Percentiles rank a stretch among this genome's conserved stretches.
phyloP scores from a whole-genome alignment of 2,797 vertebrate genomes.

The Esox lucius region DNA sequence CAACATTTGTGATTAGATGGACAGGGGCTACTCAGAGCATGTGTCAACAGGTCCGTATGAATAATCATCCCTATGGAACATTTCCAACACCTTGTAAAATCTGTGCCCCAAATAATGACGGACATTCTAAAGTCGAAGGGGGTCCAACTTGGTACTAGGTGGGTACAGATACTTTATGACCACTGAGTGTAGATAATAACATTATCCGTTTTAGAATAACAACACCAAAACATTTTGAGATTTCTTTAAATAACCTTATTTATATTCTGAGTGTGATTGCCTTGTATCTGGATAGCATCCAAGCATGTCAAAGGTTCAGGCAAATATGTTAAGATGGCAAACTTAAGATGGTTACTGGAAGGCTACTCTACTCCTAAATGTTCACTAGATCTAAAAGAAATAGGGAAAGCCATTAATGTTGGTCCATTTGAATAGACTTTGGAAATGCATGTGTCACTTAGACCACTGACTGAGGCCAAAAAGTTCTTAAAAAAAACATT shows the following conservation, averaged over 20 bases:
- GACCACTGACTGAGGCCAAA: constrained; percentile 29
- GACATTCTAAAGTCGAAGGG: too few relatives aligned
- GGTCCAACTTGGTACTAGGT: too few relatives aligned
- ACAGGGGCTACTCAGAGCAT: too few relatives aligned
- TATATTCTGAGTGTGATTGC: constrained; percentile 19
- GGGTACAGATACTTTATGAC: too few relatives aligned
- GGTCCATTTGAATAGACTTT: constrained; percentile 12
- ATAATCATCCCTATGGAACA: too few relatives aligned
- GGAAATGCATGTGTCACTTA: constrained; percentile 23
- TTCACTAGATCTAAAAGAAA: constrained; percentile 9
- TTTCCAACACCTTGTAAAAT: too few relatives aligned
- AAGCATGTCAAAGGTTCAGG: constrained; percentile 29
- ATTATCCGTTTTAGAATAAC: background rate
- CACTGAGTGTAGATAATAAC: background rate
- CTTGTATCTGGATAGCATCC: constrained; percentile 31
- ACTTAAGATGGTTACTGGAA: constrained; percentile 26
- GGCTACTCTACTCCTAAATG: constrained; percentile 39
- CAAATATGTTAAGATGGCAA: constrained; percentile 48
- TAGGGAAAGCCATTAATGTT: constrained; percentile 29
- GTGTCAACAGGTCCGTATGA: too few relatives aligned
- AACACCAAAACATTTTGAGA: background rate
- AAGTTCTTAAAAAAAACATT: background rate
- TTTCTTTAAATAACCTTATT: constrained; percentile 12
- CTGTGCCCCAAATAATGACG: too few relatives aligned
- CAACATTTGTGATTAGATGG: too few relatives aligned